Base-by-base conservation (phyloP, 1,140 invertebrate species). In the Varroa destructor region DNA sequence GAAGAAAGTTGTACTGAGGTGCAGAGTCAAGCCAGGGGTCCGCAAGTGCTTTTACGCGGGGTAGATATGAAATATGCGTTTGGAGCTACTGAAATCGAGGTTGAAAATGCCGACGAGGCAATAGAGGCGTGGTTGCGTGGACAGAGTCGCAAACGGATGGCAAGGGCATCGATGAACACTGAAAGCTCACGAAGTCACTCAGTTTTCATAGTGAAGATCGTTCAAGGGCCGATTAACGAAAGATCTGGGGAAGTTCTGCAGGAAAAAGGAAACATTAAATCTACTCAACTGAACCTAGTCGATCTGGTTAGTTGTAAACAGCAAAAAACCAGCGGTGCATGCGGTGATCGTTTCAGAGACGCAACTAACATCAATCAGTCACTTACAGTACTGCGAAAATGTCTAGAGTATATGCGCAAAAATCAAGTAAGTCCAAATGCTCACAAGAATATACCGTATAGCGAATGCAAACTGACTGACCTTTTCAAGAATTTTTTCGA, bases 401-500 rank as follows among this genome's bases (percentile, higher is more conserved):
- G 95, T 78, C 83, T 99, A 75, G 94, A 97, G 80, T 85, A 87
- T 64, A 81, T 98, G 51, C 81, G 93, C 58, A 93, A 96, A 76
- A 97, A 97, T 80, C 94, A 95, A 79, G 12, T 67, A 10, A 40
- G 40, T 2, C 46, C 46, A 51, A 46, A 46, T 37, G 10, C 3
- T 10, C 2, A 25, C 36, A 81, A 83, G 56, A 83, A 81, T 14
- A 89, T 97, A 1, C 93, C 95, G 0, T 99, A 97, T 80, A 80
- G 96, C 42, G 93, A 98, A 77, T 91, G 90, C 0, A 93, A 93
- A 78, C 83, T 99, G 1, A 99, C 96, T 1, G 89, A 94, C 80
- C 83, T 98, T 58, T 98, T 99, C 78, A 98, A 98, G 80, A 96
- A 89, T 78, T 99, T 90, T 79, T 98, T 99, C 81, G 96, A 98